These are phyloP conservation scores for Erinaceus europaeus DNA, from an alignment of 2,113 vertebrate genomes.

Conservation along the genomic window DNA sequence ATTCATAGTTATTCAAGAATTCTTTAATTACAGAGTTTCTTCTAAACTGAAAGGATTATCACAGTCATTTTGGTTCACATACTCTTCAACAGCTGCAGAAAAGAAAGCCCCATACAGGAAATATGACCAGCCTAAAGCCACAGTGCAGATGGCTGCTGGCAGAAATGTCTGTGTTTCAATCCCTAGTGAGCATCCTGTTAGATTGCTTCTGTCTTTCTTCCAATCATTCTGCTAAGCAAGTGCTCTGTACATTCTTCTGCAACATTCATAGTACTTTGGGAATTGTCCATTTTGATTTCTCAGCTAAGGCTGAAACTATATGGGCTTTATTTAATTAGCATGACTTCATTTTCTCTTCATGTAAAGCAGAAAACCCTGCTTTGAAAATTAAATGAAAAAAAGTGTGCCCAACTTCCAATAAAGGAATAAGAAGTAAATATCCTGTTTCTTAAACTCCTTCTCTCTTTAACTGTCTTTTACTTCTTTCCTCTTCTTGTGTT, in stretches of 20 bases:
- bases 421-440: neutral
- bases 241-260: too few relatives aligned
- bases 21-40: neutral
- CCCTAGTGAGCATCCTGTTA: neutral
- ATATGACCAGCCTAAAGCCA: neutral
- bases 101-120: neutral
- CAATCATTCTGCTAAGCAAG: neutral
- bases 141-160: neutral
- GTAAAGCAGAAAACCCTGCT: too few relatives aligned
- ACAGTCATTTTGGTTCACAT: neutral
- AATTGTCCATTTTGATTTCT: neutral
- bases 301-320: neutral
- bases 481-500: neutral
- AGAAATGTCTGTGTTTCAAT: neutral
- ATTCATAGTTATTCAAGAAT: neutral
- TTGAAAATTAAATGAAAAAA: neutral
- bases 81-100: slow-evolving; percentile 7
- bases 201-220: neutral
- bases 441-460: neutral
- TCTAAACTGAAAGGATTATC: neutral
- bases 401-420: neutral
- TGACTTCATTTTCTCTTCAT: neutral
- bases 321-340: neutral
- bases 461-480: neutral
- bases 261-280: too few relatives aligned